Evolutionary conservation across 2,113 vertebrate species (phyloP).

Genomic region (Channa maculata): DNA sequence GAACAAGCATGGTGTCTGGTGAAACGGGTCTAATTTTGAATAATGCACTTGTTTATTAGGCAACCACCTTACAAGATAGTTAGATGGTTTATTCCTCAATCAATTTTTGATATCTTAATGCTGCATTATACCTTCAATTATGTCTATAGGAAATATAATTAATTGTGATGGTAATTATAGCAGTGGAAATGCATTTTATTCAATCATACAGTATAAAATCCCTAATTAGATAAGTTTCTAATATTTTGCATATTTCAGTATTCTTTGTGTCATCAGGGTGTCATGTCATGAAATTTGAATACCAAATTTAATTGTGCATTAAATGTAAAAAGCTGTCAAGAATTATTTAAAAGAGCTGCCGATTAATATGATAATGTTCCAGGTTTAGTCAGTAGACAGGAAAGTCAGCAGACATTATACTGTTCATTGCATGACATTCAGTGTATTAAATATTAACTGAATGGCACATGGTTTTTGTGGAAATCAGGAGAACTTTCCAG

Average conservation of each 20-base stretch:
- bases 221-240: too few species aligned
- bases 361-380: slow-evolving; percentile 48
- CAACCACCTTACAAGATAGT: too few species aligned
- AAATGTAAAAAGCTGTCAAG: slow-evolving; percentile 6
- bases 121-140: too few species aligned
- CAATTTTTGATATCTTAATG: neutral
- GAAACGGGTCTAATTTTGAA: slow-evolving; percentile 30
- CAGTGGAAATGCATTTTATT: too few species aligned
- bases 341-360: neutral
- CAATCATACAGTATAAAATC: too few species aligned
- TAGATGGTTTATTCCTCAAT: too few species aligned
- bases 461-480: slow-evolving; percentile 17
- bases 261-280: slow-evolving; percentile 1
- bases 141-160: too few species aligned
- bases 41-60: too few species aligned
- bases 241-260: neutral
- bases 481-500: slow-evolving; percentile 16
- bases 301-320: slow-evolving; percentile 12
- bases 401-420: slow-evolving; percentile 11
- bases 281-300: neutral
- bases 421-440: slow-evolving; percentile 35
- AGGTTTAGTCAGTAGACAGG: neutral
- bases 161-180: too few species aligned
- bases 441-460: slow-evolving; percentile 7
- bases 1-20: slow-evolving; percentile 20